Evolutionary conservation across 2,797 vertebrate species (phyloP).

Genomic region (Rhinophrynus dorsalis): DNA sequence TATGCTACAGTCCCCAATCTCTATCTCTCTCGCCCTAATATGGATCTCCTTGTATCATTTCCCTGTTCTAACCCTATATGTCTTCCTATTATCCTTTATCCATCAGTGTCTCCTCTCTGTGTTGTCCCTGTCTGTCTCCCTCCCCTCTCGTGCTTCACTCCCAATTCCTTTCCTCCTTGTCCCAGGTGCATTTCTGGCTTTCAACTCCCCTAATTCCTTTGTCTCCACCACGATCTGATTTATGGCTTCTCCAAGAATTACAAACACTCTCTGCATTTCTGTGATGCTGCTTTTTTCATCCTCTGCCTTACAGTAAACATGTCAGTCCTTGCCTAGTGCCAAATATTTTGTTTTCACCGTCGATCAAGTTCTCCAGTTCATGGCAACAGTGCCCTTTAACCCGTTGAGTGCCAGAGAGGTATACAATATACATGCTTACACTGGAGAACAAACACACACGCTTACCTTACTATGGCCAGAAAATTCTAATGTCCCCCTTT

Average conservation of each 20-base stretch:
- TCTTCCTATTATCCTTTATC: no score
- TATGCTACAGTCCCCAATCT: no score
- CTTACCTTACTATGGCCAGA: no score
- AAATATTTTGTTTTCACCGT: background rate
- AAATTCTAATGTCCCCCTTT: no score
- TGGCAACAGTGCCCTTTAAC: no score
- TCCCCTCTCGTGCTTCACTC: background rate
- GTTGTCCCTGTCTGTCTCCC: constrained; percentile 1
- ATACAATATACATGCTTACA: no score
- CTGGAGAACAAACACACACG: no score
- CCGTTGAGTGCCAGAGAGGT: no score
- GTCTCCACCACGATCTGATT: constrained; percentile 31
- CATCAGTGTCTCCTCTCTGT: background rate
- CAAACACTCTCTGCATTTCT: constrained; percentile 24
- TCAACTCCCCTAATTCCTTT: constrained; percentile 31
- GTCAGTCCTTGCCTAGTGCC: background rate
- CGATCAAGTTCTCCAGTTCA: no score
- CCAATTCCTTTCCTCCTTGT: background rate
- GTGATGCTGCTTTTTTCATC: constrained; percentile 6
- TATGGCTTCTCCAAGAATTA: constrained; percentile 39
- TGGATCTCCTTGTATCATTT: no score
- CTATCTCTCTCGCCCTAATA: no score
- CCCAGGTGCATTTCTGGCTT: constrained; percentile 38
- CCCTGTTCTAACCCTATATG: no score
- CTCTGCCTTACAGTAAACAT: constrained; percentile 23